A percentile compares a stretch with the other conserved stretches of the same genome.
These are phyloP conservation scores for Thymelicus lineola DNA, from an alignment of 2,888 invertebrate genomes.

Conservation along the genomic window DNA sequence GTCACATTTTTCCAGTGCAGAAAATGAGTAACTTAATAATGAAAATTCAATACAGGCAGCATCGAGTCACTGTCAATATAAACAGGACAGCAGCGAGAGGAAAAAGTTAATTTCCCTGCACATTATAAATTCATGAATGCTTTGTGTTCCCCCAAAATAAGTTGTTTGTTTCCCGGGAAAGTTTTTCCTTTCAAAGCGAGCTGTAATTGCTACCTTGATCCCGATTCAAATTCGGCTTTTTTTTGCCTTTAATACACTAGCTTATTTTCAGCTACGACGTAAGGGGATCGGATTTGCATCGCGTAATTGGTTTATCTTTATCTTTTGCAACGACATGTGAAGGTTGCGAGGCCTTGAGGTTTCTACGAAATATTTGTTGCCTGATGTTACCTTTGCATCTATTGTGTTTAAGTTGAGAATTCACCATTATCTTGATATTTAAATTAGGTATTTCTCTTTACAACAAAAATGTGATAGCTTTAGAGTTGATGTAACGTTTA, in stretches of 20 bases:
- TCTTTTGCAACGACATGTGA: neutral
- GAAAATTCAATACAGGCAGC: conserved; percentile 33
- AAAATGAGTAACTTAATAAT: conserved; percentile 29
- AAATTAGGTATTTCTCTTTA: no score
- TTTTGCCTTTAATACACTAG: conserved; percentile 37
- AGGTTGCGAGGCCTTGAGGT: no score
- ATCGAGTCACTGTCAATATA: conserved; percentile 41
- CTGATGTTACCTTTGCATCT: no score
- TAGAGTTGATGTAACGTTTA: no score
- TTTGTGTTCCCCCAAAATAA: conserved; percentile 70
- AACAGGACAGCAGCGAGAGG: conserved; percentile 50
- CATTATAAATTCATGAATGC: conserved; percentile 81
- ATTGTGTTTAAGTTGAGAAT: no score
- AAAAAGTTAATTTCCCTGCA: conserved; percentile 77
- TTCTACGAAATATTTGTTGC: no score
- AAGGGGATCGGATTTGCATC: conserved; percentile 33
- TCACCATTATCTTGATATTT: no score
- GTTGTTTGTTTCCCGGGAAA: conserved; percentile 70
- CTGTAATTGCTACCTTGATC: conserved; percentile 52
- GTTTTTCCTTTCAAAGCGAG: conserved; percentile 47
- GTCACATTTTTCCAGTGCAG: neutral
- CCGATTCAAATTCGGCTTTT: conserved; percentile 50
- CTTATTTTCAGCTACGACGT: conserved; percentile 32
- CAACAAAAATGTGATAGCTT: no score
- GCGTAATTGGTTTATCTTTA: conserved; percentile 31